Evolutionary conservation across 2,113 vertebrate genomes (phyloP).

Genomic region (Cephalopholis sonnerati): DNA sequence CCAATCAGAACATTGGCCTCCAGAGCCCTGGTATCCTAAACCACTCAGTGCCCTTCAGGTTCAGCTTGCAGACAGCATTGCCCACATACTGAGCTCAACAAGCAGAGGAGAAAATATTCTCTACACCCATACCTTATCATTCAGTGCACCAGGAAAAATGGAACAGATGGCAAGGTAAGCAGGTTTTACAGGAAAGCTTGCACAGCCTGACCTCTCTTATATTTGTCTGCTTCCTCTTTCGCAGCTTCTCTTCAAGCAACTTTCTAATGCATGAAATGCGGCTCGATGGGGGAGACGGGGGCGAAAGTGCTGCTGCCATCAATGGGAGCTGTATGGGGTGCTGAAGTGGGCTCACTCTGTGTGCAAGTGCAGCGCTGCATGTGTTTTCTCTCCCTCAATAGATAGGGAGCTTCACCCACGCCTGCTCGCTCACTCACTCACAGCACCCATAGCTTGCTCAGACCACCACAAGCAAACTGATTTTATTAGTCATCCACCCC

Average conservation of each 20-base stretch:
- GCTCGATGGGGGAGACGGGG: constrained; percentile 65
- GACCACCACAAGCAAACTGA: constrained; percentile 69
- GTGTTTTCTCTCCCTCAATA: constrained; percentile 71
- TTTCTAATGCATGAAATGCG: constrained; percentile 68
- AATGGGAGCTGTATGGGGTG: constrained; percentile 68
- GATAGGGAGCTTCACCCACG: constrained; percentile 79
- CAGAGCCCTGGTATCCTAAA: constrained; percentile 9
- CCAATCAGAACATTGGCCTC: constrained; percentile 46
- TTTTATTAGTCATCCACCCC: constrained; percentile 78
- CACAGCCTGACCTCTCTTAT: constrained; percentile 38
- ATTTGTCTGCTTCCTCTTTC: constrained; percentile 53
- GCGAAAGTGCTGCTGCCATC: constrained; percentile 76
- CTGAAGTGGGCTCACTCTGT: constrained; percentile 74
- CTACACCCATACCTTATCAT: neutral
- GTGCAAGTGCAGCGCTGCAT: constrained; percentile 61
- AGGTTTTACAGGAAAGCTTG: constrained; percentile 30
- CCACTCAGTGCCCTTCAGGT: constrained; percentile 33
- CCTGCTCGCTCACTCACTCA: constrained; percentile 57
- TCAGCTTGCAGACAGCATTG: constrained; percentile 26
- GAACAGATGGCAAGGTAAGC: constrained; percentile 18
- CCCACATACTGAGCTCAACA: neutral
- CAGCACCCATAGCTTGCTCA: constrained; percentile 63
- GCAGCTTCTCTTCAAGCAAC: constrained; percentile 48
- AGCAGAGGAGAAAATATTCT: neutral
- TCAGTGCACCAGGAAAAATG: neutral